These are phyloP conservation scores for Aphidoletes aphidimyza DNA, from an alignment of 2,888 invertebrate species.

Conservation along the genomic window DNA sequence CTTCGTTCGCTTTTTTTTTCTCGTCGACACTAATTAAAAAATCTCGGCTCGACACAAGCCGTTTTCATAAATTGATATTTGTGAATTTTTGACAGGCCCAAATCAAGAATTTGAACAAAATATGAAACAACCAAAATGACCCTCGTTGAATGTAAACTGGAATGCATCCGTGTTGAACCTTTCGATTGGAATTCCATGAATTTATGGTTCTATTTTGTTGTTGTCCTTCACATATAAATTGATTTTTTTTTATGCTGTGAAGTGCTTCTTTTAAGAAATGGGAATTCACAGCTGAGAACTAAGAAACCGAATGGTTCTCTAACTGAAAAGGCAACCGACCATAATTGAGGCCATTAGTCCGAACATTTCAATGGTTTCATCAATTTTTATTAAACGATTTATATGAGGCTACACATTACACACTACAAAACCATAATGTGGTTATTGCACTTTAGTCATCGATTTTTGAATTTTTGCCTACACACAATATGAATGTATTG, in stretches of 20 bases:
- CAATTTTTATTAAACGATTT: not conserved
- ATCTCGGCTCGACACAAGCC: not conserved
- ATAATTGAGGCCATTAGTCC: not conserved
- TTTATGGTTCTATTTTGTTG: not conserved
- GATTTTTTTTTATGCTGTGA: not conserved
- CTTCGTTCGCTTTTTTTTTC: not conserved
- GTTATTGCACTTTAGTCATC: conserved; percentile 27
- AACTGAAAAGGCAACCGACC: not conserved
- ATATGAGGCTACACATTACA: no score
- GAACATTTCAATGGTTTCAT: not conserved
- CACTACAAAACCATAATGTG: not conserved
- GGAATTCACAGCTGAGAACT: not conserved
- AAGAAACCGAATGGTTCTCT: no score
- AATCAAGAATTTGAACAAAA: not conserved
- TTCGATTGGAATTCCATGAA: conserved; percentile 47
- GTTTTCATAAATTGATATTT: not conserved
- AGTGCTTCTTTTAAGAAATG: not conserved
- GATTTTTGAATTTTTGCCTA: not conserved
- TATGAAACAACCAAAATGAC: not conserved
- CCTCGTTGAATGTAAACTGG: not conserved
- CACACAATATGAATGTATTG: not conserved
- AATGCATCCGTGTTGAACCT: not conserved
- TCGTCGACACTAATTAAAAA: conserved; percentile 39
- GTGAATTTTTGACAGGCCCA: not conserved
- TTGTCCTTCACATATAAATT: not conserved